Base-by-base conservation (phyloP, 2,888 invertebrate species). In the Drosophila aldrichi region DNA sequence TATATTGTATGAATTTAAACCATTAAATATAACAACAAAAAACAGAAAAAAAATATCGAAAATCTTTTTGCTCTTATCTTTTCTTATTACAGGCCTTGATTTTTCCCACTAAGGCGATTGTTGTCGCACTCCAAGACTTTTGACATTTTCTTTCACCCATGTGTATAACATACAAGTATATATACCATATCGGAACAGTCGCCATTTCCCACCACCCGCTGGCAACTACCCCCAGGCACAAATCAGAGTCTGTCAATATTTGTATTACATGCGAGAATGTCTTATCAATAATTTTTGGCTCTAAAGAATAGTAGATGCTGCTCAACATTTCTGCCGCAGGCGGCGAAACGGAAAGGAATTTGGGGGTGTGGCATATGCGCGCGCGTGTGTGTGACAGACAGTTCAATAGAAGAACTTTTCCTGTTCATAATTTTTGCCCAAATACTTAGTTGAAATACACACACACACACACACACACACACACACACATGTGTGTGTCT, bases 211-310 rank as follows among this genome's bases (percentile, higher is more conserved):
- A 67, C 59, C 75, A 67, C 66, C 64, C 51, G 46, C 43, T 10
- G 55, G 29, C 34, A 38, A 43, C 44, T 48, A 38, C 56, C 41
- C 55, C 32, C 38, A 4, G 34, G 6, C 10, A 22, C 18, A 84
- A 84, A 84, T 84, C 84, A 84, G 83, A 73, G 84, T 73, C 79
- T 88, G 81, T 86, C 84, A 84, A 84, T 84, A 84, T 84, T 84
- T 84, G 84, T 88, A 81, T 81, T 84, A 86, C 81, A 88, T 76
- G 81, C 58, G 66, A 70, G 74, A 46, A 72, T 76, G 83, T 84
- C 89, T 88, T 84, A 84, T 84, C 84, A 84, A 88, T 84, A 88
- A 84, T 84, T 88, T 82, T 82, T 77, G 49, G 49, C 49, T 44
- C 20, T 44, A 82, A 88, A 82, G 83, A 83, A 85, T 52, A 52